Percentiles rank a stretch among this genome's conserved stretches.
phyloP scores from a whole-genome alignment of 2,113 vertebrate genomes.

The Plecturocebus donacophilus region DNA sequence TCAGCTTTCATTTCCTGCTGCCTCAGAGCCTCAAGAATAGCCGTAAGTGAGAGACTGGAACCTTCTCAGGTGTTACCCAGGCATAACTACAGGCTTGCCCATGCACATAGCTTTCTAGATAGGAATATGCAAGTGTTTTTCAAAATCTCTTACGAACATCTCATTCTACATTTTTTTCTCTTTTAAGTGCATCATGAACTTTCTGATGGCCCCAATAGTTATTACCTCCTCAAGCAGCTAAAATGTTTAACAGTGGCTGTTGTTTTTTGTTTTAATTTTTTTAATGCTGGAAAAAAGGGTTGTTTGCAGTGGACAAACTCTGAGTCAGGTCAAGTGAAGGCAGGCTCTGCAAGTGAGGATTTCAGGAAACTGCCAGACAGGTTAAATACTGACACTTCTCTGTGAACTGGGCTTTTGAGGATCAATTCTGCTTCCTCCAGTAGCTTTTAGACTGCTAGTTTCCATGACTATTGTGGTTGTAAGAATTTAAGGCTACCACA shows the following conservation, averaged over 20 bases:
- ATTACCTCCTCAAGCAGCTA: neutral
- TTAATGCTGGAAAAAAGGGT: neutral
- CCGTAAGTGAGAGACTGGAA: neutral
- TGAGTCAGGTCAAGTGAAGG: neutral
- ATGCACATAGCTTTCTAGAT: neutral
- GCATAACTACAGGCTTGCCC: neutral
- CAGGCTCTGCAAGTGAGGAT: neutral
- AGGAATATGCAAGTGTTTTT: neutral
- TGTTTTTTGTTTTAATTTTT: neutral
- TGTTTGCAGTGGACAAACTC: neutral
- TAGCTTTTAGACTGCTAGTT: neutral
- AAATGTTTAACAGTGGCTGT: neutral
- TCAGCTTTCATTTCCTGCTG: neutral
- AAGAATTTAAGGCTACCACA: neutral
- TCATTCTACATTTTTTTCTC: neutral
- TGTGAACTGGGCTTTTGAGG: neutral
- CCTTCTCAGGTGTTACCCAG: neutral
- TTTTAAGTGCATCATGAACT: neutral
- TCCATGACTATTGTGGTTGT: neutral
- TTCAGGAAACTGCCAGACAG: neutral
- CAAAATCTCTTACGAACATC: neutral
- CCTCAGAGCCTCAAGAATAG: neutral
- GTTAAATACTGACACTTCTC: neutral
- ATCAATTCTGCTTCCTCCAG: neutral
- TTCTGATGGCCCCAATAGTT: neutral